Conservation (phyloP, 2,113 vertebrate genomes). For the Thermophis baileyi region DNA sequence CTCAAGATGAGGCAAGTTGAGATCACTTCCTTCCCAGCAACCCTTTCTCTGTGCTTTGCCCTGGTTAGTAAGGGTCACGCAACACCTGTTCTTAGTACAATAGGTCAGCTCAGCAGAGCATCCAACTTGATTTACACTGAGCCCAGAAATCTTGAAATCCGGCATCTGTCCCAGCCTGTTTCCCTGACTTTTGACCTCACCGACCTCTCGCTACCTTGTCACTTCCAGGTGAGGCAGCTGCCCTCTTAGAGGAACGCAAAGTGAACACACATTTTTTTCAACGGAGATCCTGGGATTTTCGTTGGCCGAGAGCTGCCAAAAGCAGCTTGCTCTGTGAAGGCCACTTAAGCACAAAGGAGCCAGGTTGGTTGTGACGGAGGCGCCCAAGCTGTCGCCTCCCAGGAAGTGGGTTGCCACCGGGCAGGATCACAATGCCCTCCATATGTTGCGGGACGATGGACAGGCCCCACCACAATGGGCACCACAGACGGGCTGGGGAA, state of each 20-base stretch:
- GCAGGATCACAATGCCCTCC: slow-evolving; percentile 51
- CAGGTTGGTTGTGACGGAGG: neutral
- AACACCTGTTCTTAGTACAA: neutral
- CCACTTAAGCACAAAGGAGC: neutral
- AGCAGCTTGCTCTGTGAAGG: neutral
- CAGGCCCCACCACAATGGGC: slow-evolving; percentile 13
- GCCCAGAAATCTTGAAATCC: neutral
- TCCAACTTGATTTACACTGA: neutral
- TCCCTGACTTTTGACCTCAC: neutral
- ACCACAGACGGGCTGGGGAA: slow-evolving; percentile 8
- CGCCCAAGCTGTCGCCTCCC: slow-evolving; percentile 43
- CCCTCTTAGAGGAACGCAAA: neutral
- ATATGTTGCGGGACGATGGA: slow-evolving; percentile 49
- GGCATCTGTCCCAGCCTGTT: neutral
- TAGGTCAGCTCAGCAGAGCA: neutral
- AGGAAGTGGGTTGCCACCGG: slow-evolving; percentile 42
- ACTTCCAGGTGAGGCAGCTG: neutral
- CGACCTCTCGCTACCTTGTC: neutral
- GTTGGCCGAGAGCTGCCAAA: neutral
- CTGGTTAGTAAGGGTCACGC: neutral
- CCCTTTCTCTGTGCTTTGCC: neutral
- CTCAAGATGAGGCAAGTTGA: neutral
- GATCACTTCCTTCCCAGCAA: neutral
- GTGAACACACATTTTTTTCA: neutral
- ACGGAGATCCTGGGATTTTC: no score